These are phyloP conservation scores for Hypanus sabinus DNA, from an alignment of 2,113 vertebrate genomes.

Conservation along the genomic window DNA sequence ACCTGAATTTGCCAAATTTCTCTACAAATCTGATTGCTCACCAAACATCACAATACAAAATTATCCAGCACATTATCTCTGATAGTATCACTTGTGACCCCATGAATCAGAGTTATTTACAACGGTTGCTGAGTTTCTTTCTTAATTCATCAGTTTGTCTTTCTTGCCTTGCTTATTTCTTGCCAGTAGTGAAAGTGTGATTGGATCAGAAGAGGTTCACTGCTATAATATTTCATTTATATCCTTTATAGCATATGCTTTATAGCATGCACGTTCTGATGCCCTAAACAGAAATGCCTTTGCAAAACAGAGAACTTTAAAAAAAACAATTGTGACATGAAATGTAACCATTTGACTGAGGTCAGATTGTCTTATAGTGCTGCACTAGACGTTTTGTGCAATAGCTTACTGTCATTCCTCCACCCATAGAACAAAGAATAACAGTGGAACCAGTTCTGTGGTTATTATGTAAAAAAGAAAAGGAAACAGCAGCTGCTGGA, in stretches of 20 bases:
- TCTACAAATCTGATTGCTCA: background rate
- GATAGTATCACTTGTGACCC: background rate
- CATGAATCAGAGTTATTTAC: background rate
- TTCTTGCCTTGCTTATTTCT: background rate
- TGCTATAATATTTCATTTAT: background rate
- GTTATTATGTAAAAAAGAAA: background rate
- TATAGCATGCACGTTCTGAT: background rate
- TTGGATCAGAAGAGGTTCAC: background rate
- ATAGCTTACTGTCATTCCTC: background rate
- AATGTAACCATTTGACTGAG: background rate
- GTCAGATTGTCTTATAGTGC: background rate
- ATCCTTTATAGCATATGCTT: background rate
- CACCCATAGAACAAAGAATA: background rate
- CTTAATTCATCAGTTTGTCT: background rate
- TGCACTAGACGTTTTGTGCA: background rate
- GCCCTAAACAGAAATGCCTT: background rate
- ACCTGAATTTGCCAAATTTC: background rate
- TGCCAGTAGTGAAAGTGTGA: background rate
- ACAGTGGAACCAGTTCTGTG: background rate
- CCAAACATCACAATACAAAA: background rate
- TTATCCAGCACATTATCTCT: background rate
- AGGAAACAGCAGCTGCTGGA: too few relatives aligned
- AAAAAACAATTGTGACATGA: background rate
- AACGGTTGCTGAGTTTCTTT: background rate
- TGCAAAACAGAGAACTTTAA: background rate